Base-by-base conservation (phyloP, 2,888 invertebrate genomes). In the Heliconius ismenius region DNA sequence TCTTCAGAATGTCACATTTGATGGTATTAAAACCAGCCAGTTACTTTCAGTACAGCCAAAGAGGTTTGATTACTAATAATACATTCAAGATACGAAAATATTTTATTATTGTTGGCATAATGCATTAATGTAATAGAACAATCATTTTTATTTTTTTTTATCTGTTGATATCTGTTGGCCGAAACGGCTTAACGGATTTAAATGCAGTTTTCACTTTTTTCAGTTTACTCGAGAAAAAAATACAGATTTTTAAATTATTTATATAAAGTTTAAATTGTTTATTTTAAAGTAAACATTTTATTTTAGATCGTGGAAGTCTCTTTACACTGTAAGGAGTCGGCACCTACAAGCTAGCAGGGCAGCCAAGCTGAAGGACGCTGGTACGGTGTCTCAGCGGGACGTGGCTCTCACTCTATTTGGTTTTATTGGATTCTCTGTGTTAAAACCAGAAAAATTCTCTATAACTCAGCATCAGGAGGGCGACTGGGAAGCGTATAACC, bases 371-470 rank as follows among this genome's bases (percentile, higher is more conserved):
- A 80, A 82, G 90, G 89, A 94, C 15, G 79, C 91, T 3, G 94
- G 94, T 0, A 90, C 92, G 73, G 95, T 97, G 73, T 95, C 96
- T 0, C 98, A 98, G 87, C 95, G 96, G 82, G 97, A 97, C 85
- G 95, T 98, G 95, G 96, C 96, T 0, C 85, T 97, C 7, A 97
- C 98, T 0, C 97, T 97, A 86, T 97, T 97, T 86, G 97, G 97
- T 15, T 98, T 98, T 85, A 95, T 97, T 87, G 98, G 97, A 0
- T 95, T 95, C 79, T 92, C 95, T 1, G 85, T 97, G 0, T 84
- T 96, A 7, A 94, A 95, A 72, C 94, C 95, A 1, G 91, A 95
- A 77, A 88, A 95, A 73, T 91, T 97, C 68, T 96, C 97, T 0
- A 90, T 97, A 11, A 88, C 91, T 21, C 90, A 94, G 65, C 90